These are phyloP conservation scores for Drosophila rufa DNA, from an alignment of 1,140 invertebrate genomes.

Conservation along the genomic window DNA sequence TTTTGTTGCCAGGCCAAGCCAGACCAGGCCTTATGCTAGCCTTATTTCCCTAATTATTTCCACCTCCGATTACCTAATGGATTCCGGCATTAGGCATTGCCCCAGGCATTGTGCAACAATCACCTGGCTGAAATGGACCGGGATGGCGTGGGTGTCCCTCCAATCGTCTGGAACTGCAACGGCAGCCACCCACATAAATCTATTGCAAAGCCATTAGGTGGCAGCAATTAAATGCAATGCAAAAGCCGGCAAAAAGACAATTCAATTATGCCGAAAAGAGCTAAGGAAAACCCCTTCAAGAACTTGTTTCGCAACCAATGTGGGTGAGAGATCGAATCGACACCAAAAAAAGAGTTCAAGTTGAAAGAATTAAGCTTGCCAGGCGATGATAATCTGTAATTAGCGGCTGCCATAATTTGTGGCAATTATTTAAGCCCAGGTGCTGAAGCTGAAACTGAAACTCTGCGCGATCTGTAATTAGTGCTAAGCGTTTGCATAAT, in stretches of 20 bases:
- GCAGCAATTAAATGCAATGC: conserved; percentile 62
- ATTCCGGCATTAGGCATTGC: conserved; percentile 13
- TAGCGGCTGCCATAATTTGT: conserved; percentile 62
- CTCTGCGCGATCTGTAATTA: conserved; percentile 60
- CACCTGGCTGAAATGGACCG: conserved; percentile 8
- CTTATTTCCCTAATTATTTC: conserved; percentile 31
- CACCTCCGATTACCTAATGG: conserved; percentile 42
- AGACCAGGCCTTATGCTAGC: too few species aligned
- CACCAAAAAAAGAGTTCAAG: conserved; percentile 54
- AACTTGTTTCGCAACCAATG: conserved; percentile 27
- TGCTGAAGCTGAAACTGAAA: conserved; percentile 39
- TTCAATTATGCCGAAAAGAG: conserved; percentile 47
- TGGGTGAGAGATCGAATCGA: conserved; percentile 27
- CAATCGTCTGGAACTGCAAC: not conserved
- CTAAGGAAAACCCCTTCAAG: not conserved
- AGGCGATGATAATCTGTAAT: conserved; percentile 63
- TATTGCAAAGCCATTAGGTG: conserved; percentile 43
- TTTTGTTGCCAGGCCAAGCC: not conserved
- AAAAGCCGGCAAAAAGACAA: conserved; percentile 50
- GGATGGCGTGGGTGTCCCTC: conserved; percentile 19
- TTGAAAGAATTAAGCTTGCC: conserved; percentile 45
- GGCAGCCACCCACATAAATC: conserved; percentile 32
- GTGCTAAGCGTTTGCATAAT: conserved; percentile 73
- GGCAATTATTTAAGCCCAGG: conserved; percentile 56
- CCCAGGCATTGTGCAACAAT: conserved; percentile 32